Base-by-base conservation (phyloP, 2,113 vertebrate genomes). In the Oceanites oceanicus region DNA sequence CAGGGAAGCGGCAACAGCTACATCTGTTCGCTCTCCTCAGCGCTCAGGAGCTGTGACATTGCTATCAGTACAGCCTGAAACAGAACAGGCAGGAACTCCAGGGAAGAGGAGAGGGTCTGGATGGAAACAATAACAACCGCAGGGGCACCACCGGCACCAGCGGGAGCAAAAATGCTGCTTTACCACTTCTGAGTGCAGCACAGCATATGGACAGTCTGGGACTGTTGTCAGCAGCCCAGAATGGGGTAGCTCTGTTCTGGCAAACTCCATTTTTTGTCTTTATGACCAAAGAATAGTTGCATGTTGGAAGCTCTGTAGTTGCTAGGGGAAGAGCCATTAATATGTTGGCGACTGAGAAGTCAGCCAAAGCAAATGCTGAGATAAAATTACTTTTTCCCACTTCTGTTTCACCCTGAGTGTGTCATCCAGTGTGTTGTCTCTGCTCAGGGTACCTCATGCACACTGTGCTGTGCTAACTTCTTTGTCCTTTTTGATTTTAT, bases 141-240 rank as follows among this genome's bases (percentile, higher is more conserved):
- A 49, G 91, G 92, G 62, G 92, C 68, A 88, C 87, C 92, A 88
- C 62, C 42, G 8, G 95, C 74, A 94, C 86, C 97, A 97, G 97
- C 90, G 3, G 97, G 97, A 97, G 91, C 53, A 88, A 87, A 98
- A 97, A 95, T 91, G 97, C 89, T 97, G 95, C 94, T 92, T 91
- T 98, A 96, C 96, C 96, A 88, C 96, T 98, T 95, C 73, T 92
- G 92, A 97, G 95, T 74, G 95, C 92, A 55, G 68, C 47, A 36
- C 96, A 98, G 94, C 97, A 98, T 97, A 97, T 97, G 98, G 97
- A 80, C 95, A 97, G 95, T 92, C 96, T 30, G 77, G 92, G 95
- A 96, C 80, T 95, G 93, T 71, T 97, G 97, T 98, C 97, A 96
- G 96, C 96, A 94, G 77, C 97, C 96, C 97, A 95, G 93, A 97